Percentiles rank a stretch among this genome's conserved stretches.
Evolutionary conservation across 2,113 vertebrate genomes (phyloP).

Genomic region (Alligator mississippiensis): DNA sequence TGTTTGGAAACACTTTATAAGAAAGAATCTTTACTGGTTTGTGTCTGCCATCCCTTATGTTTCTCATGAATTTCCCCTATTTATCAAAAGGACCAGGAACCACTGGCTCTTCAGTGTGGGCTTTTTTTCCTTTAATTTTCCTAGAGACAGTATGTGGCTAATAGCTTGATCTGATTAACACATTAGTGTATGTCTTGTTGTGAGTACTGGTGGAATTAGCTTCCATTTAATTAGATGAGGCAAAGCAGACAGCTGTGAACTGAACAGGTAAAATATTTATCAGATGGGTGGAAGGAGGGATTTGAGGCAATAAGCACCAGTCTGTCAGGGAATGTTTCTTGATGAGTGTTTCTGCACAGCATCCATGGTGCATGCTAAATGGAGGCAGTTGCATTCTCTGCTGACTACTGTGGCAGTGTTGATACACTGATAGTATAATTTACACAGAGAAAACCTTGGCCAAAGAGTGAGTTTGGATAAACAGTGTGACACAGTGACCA

Average conservation of each 20-base stretch:
- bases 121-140: conserved; percentile 25
- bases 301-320: neutral
- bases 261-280: conserved; percentile 34
- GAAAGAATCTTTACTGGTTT: neutral
- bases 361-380: neutral
- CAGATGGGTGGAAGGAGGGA: conserved; percentile 1
- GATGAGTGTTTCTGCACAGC: neutral
- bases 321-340: conserved; percentile 12
- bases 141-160: conserved; percentile 22
- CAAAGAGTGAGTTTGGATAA: neutral
- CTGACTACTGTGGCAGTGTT: neutral
- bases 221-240: conserved; percentile 58
- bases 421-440: neutral
- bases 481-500: neutral
- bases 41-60: neutral
- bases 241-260: conserved; percentile 24
- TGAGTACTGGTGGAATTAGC: conserved; percentile 36
- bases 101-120: neutral
- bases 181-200: conserved; percentile 15
- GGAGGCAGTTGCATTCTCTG: neutral
- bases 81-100: neutral
- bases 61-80: neutral
- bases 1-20: neutral
- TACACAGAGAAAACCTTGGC: neutral
- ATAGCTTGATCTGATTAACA: conserved; percentile 59